These are phyloP conservation scores for Passer domesticus DNA, from an alignment of 2,113 vertebrate genomes.

Conservation along the genomic window DNA sequence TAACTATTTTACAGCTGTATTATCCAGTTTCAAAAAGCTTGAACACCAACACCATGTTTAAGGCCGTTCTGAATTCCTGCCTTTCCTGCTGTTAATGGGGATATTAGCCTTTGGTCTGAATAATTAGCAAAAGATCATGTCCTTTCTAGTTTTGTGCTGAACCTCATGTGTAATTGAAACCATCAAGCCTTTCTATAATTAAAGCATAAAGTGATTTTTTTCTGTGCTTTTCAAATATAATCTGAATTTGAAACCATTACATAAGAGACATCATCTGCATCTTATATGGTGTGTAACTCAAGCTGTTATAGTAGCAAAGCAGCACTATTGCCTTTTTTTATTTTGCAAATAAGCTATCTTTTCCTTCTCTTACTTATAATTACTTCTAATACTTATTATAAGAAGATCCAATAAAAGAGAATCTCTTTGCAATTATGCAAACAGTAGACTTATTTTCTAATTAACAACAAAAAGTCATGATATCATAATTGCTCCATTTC, in stretches of 20 bases:
- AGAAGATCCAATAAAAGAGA: conserved; percentile 15
- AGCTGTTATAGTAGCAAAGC: neutral
- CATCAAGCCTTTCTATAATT: neutral
- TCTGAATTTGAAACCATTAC: neutral
- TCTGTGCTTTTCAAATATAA: neutral
- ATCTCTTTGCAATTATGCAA: conserved; percentile 31
- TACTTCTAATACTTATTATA: conserved; percentile 35
- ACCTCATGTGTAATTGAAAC: neutral
- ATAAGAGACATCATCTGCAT: neutral
- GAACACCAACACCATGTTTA: neutral
- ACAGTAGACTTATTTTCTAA: conserved; percentile 59
- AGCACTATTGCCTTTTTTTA: neutral
- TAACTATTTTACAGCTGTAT: neutral
- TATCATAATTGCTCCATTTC: conserved; percentile 50
- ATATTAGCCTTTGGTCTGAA: neutral
- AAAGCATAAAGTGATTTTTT: neutral
- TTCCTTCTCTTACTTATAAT: conserved; percentile 32
- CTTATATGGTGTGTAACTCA: neutral
- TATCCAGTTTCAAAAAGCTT: neutral
- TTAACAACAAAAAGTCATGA: conserved; percentile 54
- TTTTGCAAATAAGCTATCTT: conserved; percentile 50
- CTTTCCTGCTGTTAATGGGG: neutral
- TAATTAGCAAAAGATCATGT: neutral
- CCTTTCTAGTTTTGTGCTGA: neutral
- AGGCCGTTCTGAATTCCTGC: neutral